phyloP scores from a whole-genome alignment of 2,888 invertebrate species.

The Agrotis clavis region DNA sequence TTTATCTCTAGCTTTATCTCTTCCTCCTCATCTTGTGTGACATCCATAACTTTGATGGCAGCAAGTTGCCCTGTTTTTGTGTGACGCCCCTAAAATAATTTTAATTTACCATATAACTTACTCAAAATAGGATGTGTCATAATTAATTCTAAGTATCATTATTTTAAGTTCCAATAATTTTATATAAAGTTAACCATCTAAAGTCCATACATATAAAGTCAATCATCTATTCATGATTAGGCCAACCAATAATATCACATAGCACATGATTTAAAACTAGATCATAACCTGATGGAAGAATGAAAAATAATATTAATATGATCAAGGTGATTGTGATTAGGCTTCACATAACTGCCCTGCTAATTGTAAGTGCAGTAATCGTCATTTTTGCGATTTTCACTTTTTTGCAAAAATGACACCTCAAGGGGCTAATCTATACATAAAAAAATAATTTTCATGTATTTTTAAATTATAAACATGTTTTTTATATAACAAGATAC shows the following conservation, averaged over 20 bases:
- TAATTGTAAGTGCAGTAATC: no score
- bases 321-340: not conserved
- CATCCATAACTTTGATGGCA: slow-evolving; percentile 99
- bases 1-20: slow-evolving; percentile 99
- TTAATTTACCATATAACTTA: slow-evolving; percentile 8
- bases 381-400: no score
- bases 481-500: no score
- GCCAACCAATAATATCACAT: not conserved
- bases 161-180: no score
- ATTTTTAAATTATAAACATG: no score
- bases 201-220: not conserved
- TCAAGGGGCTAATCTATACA: no score
- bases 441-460: no score
- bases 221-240: not conserved
- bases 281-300: not conserved
- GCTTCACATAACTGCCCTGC: no score
- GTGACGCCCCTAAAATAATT: slow-evolving; percentile 96
- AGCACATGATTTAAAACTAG: not conserved
- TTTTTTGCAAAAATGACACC: no score
- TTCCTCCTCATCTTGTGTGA: slow-evolving; percentile 99
- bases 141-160: no score
- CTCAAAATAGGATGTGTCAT: not conserved
- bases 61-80: slow-evolving; percentile 99
- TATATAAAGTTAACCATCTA: no score
- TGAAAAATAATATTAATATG: no score